Percentiles rank a stretch among this genome's conserved stretches.
Evolutionary conservation across 2,113 vertebrate genomes (phyloP).

Genomic region (Meles meles): DNA sequence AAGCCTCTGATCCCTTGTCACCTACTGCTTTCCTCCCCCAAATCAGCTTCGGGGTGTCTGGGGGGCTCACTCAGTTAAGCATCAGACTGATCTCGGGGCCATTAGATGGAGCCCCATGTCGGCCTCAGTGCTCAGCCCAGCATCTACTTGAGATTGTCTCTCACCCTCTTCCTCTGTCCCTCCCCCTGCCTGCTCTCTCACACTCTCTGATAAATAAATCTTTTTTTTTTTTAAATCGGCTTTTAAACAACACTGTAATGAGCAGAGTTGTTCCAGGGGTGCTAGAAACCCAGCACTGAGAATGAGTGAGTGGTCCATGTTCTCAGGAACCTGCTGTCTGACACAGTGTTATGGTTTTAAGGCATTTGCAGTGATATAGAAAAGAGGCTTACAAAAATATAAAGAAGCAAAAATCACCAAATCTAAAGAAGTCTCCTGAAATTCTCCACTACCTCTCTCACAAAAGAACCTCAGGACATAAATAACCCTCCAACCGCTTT

Average conservation of each 20-base stretch:
- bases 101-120: neutral
- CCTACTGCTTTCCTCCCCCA: neutral
- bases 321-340: neutral
- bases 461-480: neutral
- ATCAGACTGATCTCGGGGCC: neutral
- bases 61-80: neutral
- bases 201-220: neutral
- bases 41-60: neutral
- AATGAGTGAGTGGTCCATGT: neutral
- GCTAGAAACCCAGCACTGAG: neutral
- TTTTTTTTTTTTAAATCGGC: too few relatives aligned
- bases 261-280: neutral
- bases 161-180: neutral
- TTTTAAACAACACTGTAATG: neutral
- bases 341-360: neutral
- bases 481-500: neutral
- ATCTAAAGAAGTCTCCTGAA: neutral
- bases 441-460: neutral
- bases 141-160: neutral
- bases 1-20: neutral
- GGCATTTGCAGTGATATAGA: neutral
- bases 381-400: neutral
- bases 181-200: neutral
- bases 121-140: neutral
- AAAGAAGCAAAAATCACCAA: neutral